These are phyloP conservation scores for Enteromius trimaculatus DNA, from an alignment of 2,797 vertebrate genomes.

Conservation along the genomic window DNA sequence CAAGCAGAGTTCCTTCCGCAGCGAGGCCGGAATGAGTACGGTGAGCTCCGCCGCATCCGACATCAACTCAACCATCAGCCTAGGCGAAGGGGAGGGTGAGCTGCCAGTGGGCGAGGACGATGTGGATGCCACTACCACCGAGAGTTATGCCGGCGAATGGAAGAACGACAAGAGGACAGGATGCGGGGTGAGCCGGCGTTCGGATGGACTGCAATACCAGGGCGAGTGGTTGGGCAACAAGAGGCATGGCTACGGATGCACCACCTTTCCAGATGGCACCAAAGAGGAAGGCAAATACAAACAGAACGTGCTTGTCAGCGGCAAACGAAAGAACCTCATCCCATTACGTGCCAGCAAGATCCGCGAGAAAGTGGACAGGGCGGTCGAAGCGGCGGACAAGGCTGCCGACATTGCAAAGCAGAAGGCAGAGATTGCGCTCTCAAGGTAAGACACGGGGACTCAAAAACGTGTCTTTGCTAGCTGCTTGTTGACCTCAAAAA, in stretches of 20 bases:
- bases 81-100: constrained; percentile 92
- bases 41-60: constrained; percentile 96
- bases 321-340: constrained; percentile 98
- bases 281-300: constrained; percentile 99
- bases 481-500: constrained; percentile 1
- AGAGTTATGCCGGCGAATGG: constrained; percentile 96
- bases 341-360: constrained; percentile 96
- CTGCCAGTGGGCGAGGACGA: constrained; percentile 89
- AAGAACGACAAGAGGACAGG: constrained; percentile 95
- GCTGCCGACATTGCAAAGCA: constrained; percentile 90
- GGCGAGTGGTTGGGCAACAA: constrained; percentile 97
- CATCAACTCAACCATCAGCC: constrained; percentile 97
- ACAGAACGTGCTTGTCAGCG: constrained; percentile 94
- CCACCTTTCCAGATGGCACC: constrained; percentile 93
- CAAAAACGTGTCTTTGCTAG: background rate
- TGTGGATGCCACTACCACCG: constrained; percentile 94
- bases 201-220: constrained; percentile 93
- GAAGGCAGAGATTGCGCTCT: constrained; percentile 93
- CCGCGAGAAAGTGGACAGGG: constrained; percentile 97
- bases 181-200: constrained; percentile 91
- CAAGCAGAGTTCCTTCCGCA: constrained; percentile 98
- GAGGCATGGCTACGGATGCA: constrained; percentile 96
- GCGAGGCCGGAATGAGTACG: constrained; percentile 96
- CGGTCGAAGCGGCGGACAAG: constrained; percentile 89
- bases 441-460: constrained; percentile 82